Evolutionary conservation across 2,797 vertebrate species (phyloP).

Genomic region (Characodon lateralis): DNA sequence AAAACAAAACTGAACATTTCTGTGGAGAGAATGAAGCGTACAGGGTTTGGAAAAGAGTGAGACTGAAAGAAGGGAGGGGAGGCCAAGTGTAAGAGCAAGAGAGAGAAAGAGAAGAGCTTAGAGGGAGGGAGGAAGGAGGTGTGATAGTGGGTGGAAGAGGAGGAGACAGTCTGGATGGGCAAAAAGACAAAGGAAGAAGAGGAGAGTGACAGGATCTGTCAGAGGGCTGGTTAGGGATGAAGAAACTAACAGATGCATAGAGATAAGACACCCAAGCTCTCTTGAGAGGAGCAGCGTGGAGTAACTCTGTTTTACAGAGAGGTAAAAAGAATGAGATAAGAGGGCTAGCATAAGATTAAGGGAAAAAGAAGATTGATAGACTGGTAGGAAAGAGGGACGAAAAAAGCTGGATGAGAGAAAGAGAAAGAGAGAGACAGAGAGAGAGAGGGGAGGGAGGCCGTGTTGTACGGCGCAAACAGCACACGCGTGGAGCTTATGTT

Average conservation of each 20-base stretch:
- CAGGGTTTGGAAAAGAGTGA: constrained; percentile 57
- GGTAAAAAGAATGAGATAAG: constrained; percentile 51
- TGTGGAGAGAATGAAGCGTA: constrained; percentile 51
- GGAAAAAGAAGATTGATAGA: constrained; percentile 65
- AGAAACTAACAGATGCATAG: constrained; percentile 64
- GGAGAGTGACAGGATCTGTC: constrained; percentile 65
- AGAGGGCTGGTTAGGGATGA: constrained; percentile 63
- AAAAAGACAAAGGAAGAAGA: constrained; percentile 69
- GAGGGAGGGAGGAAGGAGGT: constrained; percentile 71
- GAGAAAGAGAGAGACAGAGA: neutral
- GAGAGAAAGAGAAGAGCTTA: constrained; percentile 55
- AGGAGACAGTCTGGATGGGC: constrained; percentile 73
- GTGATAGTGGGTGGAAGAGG: constrained; percentile 74
- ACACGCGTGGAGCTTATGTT: constrained; percentile 78
- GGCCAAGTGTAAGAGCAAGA: constrained; percentile 43
- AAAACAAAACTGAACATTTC: constrained; percentile 65
- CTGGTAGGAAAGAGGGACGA: constrained; percentile 69
- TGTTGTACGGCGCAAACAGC: constrained; percentile 68
- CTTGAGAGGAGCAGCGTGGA: constrained; percentile 59
- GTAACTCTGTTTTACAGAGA: constrained; percentile 62
- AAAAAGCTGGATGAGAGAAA: constrained; percentile 65
- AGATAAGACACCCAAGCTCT: constrained; percentile 63
- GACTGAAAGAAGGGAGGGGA: constrained; percentile 50
- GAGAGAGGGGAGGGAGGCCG: constrained; percentile 68
- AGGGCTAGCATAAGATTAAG: constrained; percentile 63